phyloP scores from a whole-genome alignment of 2,888 invertebrate genomes.

The Achlya flavicornis region DNA sequence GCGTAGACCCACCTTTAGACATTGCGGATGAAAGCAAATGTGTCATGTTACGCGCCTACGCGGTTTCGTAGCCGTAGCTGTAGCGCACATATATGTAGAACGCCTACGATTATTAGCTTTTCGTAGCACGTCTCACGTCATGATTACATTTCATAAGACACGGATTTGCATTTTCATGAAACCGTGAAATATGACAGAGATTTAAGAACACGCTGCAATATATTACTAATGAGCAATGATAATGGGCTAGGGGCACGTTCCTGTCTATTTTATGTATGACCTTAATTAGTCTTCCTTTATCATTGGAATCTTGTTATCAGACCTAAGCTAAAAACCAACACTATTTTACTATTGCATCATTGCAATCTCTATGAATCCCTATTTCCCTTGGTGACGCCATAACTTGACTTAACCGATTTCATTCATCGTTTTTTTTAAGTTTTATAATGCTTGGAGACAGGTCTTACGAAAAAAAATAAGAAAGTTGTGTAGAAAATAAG shows the following conservation, averaged over 20 bases:
- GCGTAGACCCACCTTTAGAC: not conserved
- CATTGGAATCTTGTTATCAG: too few relatives aligned
- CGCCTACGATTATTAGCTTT: constrained; percentile 24
- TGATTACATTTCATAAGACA: constrained; percentile 12
- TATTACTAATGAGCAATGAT: not conserved
- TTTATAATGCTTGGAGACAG: too few relatives aligned
- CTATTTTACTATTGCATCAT: too few relatives aligned
- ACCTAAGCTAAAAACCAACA: too few relatives aligned
- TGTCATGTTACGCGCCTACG: constrained; percentile 26
- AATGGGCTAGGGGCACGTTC: not conserved
- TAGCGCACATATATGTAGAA: constrained; percentile 23
- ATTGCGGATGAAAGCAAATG: constrained; percentile 2
- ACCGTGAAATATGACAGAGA: not conserved
- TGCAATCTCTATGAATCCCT: too few relatives aligned
- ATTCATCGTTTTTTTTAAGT: too few relatives aligned
- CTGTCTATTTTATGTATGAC: not conserved
- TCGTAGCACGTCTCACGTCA: constrained; percentile 19
- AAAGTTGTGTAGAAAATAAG: too few relatives aligned
- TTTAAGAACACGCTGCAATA: not conserved
- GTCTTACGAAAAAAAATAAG: too few relatives aligned
- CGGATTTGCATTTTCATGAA: constrained; percentile 7
- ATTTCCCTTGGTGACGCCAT: too few relatives aligned
- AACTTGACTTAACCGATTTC: too few relatives aligned
- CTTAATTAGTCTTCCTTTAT: not conserved
- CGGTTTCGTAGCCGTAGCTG: constrained; percentile 22